Conservation (phyloP, 1,140 invertebrate genomes). For the Apis cerana region DNA sequence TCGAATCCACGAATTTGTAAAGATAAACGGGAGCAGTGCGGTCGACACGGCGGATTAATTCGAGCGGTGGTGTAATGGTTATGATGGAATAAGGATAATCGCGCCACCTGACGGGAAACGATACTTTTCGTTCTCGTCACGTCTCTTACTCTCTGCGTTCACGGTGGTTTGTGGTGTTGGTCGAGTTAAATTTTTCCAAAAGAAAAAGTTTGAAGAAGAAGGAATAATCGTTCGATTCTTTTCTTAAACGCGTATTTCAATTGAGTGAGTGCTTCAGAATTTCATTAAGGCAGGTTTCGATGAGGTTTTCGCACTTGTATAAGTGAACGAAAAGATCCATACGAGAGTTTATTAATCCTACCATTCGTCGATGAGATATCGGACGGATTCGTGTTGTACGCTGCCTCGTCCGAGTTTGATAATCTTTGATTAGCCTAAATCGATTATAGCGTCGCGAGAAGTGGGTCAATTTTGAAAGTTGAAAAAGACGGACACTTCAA, state of each 20-base stretch:
- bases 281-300: too few species aligned
- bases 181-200: too few species aligned
- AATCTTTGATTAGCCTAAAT: not conserved
- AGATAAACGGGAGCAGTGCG: conserved; percentile 50
- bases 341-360: too few species aligned
- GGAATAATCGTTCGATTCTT: too few species aligned
- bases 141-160: not conserved
- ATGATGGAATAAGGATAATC: conserved; percentile 29
- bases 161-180: conserved; percentile 2
- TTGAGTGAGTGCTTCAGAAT: too few species aligned
- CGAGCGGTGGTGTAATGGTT: not conserved
- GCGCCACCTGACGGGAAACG: conserved; percentile 32
- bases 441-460: not conserved
- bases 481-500: not conserved
- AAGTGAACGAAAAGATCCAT: too few species aligned
- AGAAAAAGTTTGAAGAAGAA: too few species aligned
- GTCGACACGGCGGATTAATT: conserved; percentile 56
- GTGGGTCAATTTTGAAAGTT: not conserved
- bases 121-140: not conserved
- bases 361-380: not conserved
- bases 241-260: too few species aligned
- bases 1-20: conserved; percentile 6
- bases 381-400: not conserved
- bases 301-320: too few species aligned
- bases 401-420: not conserved